Percentiles rank a stretch among this genome's conserved stretches.
Evolutionary conservation across 1,140 invertebrate genomes (phyloP).

Genomic region (Mamestra configurata): DNA sequence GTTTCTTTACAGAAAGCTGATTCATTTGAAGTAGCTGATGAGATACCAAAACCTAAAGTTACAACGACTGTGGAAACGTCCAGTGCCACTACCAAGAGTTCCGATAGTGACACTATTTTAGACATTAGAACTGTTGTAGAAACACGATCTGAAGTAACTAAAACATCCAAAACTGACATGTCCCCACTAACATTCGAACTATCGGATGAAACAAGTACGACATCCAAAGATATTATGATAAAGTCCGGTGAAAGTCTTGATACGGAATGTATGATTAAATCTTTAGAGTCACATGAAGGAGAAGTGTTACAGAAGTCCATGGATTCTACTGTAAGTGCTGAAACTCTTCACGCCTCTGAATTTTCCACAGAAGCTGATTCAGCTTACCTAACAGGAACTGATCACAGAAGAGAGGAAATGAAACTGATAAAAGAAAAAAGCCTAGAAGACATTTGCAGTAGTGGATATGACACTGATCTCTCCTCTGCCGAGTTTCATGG

Average conservation of each 20-base stretch:
- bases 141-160: conserved; percentile 81
- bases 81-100: conserved; percentile 68
- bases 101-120: conserved; percentile 65
- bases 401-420: conserved; percentile 82
- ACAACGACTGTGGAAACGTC: conserved; percentile 59
- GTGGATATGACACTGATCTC: conserved; percentile 90
- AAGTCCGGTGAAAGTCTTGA: conserved; percentile 89
- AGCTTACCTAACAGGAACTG: conserved; percentile 84
- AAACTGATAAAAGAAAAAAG: conserved; percentile 87
- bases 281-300: conserved; percentile 86
- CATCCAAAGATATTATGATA: conserved; percentile 88
- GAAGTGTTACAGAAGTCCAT: conserved; percentile 87
- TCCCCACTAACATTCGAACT: conserved; percentile 78
- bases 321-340: conserved; percentile 85
- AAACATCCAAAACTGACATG: conserved; percentile 73
- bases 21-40: conserved; percentile 74
- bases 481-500: conserved; percentile 90
- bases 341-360: conserved; percentile 87
- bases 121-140: conserved; percentile 82
- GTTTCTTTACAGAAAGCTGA: conserved; percentile 89
- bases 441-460: conserved; percentile 89
- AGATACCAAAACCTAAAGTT: conserved; percentile 66
- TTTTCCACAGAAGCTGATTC: conserved; percentile 87
- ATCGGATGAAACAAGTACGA: conserved; percentile 79
- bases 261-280: conserved; percentile 87